Conservation (phyloP, 2,888 invertebrate species). For the Macrosiphum euphorbiae region DNA sequence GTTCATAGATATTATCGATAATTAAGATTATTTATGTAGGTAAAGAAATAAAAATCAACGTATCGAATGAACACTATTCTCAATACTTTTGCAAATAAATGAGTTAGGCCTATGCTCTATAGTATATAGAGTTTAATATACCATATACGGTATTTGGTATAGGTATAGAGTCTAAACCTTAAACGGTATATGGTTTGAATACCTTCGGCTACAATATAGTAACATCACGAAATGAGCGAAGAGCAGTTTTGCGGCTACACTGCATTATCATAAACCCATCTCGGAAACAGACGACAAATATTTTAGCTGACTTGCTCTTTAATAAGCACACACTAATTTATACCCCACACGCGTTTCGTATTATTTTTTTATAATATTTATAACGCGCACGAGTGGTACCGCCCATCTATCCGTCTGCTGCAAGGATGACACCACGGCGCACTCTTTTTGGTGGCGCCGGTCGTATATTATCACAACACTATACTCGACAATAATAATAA, state of each 20-base stretch:
- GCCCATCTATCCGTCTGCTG: background rate
- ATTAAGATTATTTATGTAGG: background rate
- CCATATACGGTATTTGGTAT: too few relatives aligned
- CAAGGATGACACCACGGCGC: background rate
- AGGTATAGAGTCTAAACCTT: background rate
- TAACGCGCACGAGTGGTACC: background rate
- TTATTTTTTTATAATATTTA: background rate
- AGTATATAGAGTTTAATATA: background rate
- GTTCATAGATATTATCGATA: background rate
- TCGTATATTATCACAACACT: conserved; percentile 1
- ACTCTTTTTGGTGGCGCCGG: background rate
- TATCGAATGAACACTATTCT: background rate
- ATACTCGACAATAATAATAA: background rate
- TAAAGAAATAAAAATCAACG: background rate
- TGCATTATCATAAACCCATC: background rate
- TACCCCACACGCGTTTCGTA: background rate
- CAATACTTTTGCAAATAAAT: background rate
- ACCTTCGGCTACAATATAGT: background rate
- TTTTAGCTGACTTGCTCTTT: background rate
- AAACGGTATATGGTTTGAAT: background rate
- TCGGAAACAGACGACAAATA: background rate
- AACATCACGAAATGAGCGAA: background rate
- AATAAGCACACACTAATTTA: background rate
- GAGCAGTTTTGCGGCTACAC: background rate
- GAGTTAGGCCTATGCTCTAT: background rate